phyloP scores from a whole-genome alignment of 2,113 vertebrate species.

The Melanocharis versteri region DNA sequence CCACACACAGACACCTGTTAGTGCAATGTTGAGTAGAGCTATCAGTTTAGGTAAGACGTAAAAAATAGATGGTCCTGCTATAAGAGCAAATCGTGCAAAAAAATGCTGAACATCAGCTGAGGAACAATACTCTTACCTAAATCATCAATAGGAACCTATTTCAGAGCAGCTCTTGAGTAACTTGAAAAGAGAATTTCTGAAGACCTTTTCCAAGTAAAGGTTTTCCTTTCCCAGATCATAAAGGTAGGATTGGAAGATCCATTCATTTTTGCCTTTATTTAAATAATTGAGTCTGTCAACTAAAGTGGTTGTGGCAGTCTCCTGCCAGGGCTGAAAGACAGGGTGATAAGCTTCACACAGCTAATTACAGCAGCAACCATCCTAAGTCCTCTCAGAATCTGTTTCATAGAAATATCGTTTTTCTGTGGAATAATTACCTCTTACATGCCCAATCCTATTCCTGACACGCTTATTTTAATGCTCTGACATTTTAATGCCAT shows the following conservation, averaged over 20 bases:
- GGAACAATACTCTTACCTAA: background rate
- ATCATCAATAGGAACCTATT: background rate
- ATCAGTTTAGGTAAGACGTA: background rate
- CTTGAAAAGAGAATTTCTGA: background rate
- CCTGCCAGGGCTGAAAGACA: background rate
- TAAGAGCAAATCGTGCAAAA: background rate
- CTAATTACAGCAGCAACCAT: slow-evolving; percentile 25
- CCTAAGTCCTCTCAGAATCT: slow-evolving; percentile 26
- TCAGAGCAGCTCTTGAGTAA: background rate
- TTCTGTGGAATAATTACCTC: slow-evolving; percentile 15
- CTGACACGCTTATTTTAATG: slow-evolving; percentile 23
- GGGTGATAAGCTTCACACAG: background rate
- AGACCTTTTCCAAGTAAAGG: background rate
- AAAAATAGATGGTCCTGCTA: background rate
- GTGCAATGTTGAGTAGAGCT: background rate
- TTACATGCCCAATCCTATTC: slow-evolving; percentile 34
- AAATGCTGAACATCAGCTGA: background rate
- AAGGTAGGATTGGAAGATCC: background rate
- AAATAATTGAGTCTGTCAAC: slow-evolving; percentile 17
- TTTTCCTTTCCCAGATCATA: background rate
- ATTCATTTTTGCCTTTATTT: background rate
- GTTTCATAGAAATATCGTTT: slow-evolving; percentile 13
- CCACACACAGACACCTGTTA: background rate
- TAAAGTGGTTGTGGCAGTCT: background rate
- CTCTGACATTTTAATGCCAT: slow-evolving; percentile 44